Evolutionary conservation across 30 jellyfish, hydroid and myxozoan genomes (phyloP), one percentile per base, ranked within the genome.

Genomic region (Turritopsis rubra): DNA sequence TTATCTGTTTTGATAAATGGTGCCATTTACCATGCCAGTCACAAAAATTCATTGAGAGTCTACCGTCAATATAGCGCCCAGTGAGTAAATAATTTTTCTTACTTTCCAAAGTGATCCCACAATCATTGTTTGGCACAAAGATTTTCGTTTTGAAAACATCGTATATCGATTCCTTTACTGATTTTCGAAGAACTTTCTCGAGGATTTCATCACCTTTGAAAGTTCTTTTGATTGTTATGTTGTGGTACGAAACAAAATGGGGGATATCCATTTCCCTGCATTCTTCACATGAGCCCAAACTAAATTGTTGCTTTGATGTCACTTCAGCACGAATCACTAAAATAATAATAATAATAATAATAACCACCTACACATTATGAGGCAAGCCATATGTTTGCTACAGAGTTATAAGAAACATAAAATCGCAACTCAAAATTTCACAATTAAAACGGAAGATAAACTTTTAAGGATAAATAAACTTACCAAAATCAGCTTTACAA

Each of bases 61-160:
- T 75, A 0, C 88, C 86, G 19, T 76, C 52, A 52, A 68, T 27
- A 26, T 81, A 53, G 68, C 80, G 78, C 66, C 91, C 96, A 25
- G 85, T 88, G 65, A 88, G 85, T 78, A 88, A 66, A 31, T 88
- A 88, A 29, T 81, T 83, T 77, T 85, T 83, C 29, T 88, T 90
- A 60, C 54, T 84, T 24, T 88, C 80, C 65, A 88, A 82, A 8
- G 75, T 70, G 30, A 82, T 86, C 1, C 96, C 91, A 29, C 96
- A 88, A 22, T 22, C 52, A 52, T 52, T 72, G 23, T 22, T 31
- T 1, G 27, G 1, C 52, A 22, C 28, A 19, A n/a, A 52, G 18
- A 72, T 72, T 41, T 41, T 41, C 13, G 60, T 41, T 41, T 41
- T 41, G 60, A 41, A 3, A 3, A 3, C 13, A 41, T 41, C 60